A percentile compares a stretch with the other conserved stretches of the same genome.
Conservation (phyloP, 1,140 invertebrate genomes). For the Drosophila orena region DNA sequence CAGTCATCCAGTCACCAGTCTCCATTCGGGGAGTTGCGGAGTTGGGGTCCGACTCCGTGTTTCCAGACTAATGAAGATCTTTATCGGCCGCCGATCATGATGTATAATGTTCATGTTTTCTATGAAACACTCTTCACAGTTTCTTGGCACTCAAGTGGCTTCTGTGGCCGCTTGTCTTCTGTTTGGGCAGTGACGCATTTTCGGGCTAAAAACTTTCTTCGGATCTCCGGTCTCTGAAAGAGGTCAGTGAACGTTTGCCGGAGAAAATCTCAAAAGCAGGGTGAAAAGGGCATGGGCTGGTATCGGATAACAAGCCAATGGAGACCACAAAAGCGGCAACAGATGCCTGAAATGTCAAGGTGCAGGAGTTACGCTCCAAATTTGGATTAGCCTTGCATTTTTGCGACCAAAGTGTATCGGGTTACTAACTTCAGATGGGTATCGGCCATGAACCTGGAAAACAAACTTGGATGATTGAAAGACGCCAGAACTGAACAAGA, state of each 20-base stretch:
- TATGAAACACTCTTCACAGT: conserved; percentile 64
- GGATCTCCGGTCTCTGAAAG: conserved; percentile 32
- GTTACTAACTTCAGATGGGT: conserved; percentile 5
- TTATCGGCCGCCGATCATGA: conserved; percentile 49
- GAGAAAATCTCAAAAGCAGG: conserved; percentile 1
- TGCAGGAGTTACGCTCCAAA: not conserved
- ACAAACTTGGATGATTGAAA: too few relatives aligned
- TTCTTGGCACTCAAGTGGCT: conserved; percentile 34
- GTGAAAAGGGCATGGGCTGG: conserved; percentile 17
- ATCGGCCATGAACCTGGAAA: not conserved
- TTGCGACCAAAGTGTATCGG: not conserved
- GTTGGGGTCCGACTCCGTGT: conserved; percentile 14
- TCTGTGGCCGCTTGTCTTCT: conserved; percentile 18
- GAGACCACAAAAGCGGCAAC: conserved; percentile 1
- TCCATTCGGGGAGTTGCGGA: conserved; percentile 4
- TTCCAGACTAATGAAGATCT: conserved; percentile 43
- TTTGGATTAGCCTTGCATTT: conserved; percentile 1
- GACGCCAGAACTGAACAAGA: too few relatives aligned
- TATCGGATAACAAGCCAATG: conserved; percentile 44
- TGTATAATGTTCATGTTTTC: conserved; percentile 40
- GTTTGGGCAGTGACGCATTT: conserved; percentile 56
- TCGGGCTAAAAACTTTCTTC: conserved; percentile 62
- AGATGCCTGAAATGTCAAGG: conserved; percentile 8
- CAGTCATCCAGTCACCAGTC: conserved; percentile 33
- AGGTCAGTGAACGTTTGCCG: conserved; percentile 62